phyloP scores from a whole-genome alignment of 2,113 vertebrate species.

The Eurypyga helias region DNA sequence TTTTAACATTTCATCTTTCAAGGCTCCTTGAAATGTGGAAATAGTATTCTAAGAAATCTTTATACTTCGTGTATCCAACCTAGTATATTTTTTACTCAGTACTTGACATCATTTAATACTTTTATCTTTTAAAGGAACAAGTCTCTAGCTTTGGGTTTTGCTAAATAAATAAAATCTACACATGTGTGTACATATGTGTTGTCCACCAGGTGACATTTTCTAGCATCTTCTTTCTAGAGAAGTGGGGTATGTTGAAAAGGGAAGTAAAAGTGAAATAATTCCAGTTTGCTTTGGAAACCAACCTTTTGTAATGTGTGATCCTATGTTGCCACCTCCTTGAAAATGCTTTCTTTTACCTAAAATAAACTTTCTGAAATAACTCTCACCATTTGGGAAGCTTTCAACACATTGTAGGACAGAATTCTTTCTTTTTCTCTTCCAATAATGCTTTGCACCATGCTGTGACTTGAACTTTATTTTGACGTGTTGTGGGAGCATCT shows the following conservation, averaged over 20 bases:
- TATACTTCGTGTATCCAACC: not conserved
- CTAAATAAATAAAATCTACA: not conserved
- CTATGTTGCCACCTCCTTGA: not conserved
- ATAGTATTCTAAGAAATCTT: not conserved
- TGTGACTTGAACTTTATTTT: constrained; percentile 45
- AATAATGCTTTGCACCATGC: not conserved
- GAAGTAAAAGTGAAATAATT: not conserved
- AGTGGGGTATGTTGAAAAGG: not conserved
- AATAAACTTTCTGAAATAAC: constrained; percentile 52
- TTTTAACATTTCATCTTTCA: not conserved
- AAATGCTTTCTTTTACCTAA: constrained; percentile 12
- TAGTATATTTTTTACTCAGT: not conserved
- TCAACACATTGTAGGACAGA: constrained; percentile 25
- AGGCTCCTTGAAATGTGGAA: not conserved
- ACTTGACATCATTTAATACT: not conserved
- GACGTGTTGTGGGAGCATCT: constrained; percentile 26
- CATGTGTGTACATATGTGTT: not conserved
- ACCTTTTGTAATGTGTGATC: not conserved
- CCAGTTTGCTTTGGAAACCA: constrained; percentile 5
- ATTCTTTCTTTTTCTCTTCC: constrained; percentile 9
- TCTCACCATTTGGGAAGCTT: constrained; percentile 49
- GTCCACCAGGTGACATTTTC: not conserved
- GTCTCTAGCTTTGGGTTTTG: not conserved
- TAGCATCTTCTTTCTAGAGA: not conserved
- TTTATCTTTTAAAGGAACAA: not conserved